Evolutionary conservation across 2,888 invertebrate species (phyloP).

Genomic region (Pseudoips prasinana): DNA sequence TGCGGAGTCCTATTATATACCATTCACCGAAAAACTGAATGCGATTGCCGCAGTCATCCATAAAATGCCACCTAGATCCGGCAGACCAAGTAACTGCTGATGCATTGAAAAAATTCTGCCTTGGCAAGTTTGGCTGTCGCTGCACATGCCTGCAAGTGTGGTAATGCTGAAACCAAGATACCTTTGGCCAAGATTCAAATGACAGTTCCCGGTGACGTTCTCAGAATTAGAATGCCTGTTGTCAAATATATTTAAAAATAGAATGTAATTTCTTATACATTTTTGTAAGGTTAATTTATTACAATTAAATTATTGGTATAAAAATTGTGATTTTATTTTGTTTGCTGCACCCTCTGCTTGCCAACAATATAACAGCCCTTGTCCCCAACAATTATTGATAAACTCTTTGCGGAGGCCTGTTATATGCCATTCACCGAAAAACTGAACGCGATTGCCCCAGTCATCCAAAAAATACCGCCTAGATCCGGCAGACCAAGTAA

Average conservation of each 20-base stretch:
- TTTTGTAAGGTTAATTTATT: constrained; percentile 11
- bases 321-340: background rate
- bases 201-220: constrained; percentile 10
- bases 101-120: constrained; percentile 41
- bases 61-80: constrained; percentile 29
- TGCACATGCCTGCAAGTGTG: constrained; percentile 29
- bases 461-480: constrained; percentile 34
- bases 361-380: background rate
- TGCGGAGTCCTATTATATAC: constrained; percentile 20
- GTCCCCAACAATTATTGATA: constrained; percentile 4
- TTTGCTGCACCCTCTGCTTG: too few species aligned
- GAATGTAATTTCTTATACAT: background rate
- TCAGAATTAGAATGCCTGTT: constrained; percentile 17
- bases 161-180: constrained; percentile 4
- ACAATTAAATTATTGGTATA: constrained; percentile 18
- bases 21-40: constrained; percentile 34
- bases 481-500: constrained; percentile 21
- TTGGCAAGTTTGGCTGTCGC: constrained; percentile 43
- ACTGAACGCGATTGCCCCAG: constrained; percentile 31
- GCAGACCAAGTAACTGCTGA: constrained; percentile 27
- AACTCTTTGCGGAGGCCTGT: constrained; percentile 16
- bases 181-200: constrained; percentile 11
- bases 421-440: constrained; percentile 35
- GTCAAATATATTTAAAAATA: constrained; percentile 8
- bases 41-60: constrained; percentile 34